A percentile compares a stretch with the other conserved stretches of the same genome.
phyloP scores from a whole-genome alignment of 1,140 invertebrate species.

The Hypothenemus hampei region DNA sequence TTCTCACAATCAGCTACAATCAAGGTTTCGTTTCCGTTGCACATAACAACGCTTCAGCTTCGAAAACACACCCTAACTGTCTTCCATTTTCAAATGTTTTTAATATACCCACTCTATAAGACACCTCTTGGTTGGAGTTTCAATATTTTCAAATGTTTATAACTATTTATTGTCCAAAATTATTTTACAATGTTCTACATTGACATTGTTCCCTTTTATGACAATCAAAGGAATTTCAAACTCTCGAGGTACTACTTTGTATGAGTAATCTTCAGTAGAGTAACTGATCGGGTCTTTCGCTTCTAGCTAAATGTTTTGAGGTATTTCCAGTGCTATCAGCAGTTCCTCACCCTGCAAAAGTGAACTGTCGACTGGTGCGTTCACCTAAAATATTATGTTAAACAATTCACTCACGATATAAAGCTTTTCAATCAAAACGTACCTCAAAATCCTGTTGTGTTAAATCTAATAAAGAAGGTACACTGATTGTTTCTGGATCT shows the following conservation, averaged over 20 bases:
- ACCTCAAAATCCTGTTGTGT: slow-evolving; percentile 52
- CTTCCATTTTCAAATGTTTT: background rate
- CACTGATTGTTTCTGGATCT: slow-evolving; percentile 41
- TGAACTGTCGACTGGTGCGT: slow-evolving; percentile 48
- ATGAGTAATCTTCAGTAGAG: slow-evolving; percentile 1
- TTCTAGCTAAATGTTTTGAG: slow-evolving; percentile 36
- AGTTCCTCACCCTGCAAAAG: slow-evolving; percentile 52
- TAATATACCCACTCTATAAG: slow-evolving; percentile 20
- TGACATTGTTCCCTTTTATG: slow-evolving; percentile 26
- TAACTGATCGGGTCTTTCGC: slow-evolving; percentile 6
- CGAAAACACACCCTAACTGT: background rate
- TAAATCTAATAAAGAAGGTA: slow-evolving; percentile 49
- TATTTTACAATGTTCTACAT: slow-evolving; percentile 27
- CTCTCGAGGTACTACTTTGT: slow-evolving; percentile 30
- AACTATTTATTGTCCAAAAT: slow-evolving; percentile 3
- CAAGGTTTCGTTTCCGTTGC: too few relatives aligned
- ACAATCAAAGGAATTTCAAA: slow-evolving; percentile 34
- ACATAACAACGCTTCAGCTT: too few relatives aligned
- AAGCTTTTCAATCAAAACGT: background rate
- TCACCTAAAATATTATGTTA: slow-evolving; percentile 39
- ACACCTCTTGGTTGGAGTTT: slow-evolving; percentile 18
- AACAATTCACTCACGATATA: background rate
- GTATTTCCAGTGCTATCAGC: slow-evolving; percentile 49
- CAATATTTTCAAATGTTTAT: slow-evolving; percentile 1
- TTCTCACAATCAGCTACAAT: too few relatives aligned